A percentile compares a stretch with the other conserved stretches of the same genome.
These are phyloP conservation scores for Dryadula phaetusa DNA, from an alignment of 2,888 invertebrate genomes.

Conservation along the genomic window DNA sequence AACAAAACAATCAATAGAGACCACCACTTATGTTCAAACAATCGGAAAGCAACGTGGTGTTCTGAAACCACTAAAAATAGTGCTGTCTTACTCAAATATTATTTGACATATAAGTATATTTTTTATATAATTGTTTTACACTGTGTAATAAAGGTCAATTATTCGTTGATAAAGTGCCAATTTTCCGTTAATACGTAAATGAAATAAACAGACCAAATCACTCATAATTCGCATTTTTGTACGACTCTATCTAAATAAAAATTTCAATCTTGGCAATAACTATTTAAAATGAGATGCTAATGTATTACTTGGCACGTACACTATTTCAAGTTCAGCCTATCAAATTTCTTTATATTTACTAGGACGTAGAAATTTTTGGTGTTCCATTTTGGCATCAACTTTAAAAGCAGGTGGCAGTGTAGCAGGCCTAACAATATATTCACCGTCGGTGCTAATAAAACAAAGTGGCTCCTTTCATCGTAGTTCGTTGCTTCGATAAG, in stretches of 20 bases:
- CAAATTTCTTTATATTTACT: slow-evolving; percentile 65
- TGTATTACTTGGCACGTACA: slow-evolving; percentile 80
- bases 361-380: background rate
- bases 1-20: slow-evolving; percentile 72
- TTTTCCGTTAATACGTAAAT: no score
- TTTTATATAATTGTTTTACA: background rate
- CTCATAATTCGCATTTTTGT: slow-evolving; percentile 23
- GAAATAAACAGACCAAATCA: background rate
- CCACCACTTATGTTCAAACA: slow-evolving; percentile 71
- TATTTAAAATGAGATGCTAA: slow-evolving; percentile 77
- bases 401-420: slow-evolving; percentile 18
- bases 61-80: slow-evolving; percentile 67
- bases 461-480: slow-evolving; percentile 30
- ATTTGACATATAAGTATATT: background rate
- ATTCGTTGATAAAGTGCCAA: no score
- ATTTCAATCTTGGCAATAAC: slow-evolving; percentile 55
- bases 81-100: slow-evolving; percentile 21
- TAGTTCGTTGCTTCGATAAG: slow-evolving; percentile 38
- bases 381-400: background rate
- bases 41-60: slow-evolving; percentile 70
- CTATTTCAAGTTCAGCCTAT: slow-evolving; percentile 59
- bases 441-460: slow-evolving; percentile 24
- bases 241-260: slow-evolving; percentile 2
- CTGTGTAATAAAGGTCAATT: background rate
- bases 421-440: slow-evolving; percentile 50